Evolutionary conservation across 1,140 invertebrate genomes (phyloP).

Genomic region (Conus ventricosus): DNA sequence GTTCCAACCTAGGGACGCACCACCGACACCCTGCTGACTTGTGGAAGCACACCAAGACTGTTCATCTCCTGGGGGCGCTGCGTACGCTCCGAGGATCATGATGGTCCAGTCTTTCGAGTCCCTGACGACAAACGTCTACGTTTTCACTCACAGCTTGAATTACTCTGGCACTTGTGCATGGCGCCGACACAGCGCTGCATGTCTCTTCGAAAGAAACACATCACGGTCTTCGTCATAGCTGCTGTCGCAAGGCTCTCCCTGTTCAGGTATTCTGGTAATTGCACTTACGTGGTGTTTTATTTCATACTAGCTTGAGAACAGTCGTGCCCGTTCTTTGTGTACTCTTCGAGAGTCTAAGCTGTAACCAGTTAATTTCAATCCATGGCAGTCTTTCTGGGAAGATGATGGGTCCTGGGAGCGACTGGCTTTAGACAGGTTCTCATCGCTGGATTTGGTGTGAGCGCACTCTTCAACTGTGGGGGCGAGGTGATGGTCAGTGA

Average conservation of each 20-base stretch:
- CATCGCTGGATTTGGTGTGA: not conserved
- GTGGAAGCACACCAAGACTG: not conserved
- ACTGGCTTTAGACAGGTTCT: not conserved
- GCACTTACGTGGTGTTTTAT: not conserved
- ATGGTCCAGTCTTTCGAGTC: not conserved
- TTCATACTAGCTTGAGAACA: not conserved
- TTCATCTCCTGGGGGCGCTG: not conserved
- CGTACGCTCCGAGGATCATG: not conserved
- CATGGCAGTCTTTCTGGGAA: not conserved
- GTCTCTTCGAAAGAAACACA: not conserved
- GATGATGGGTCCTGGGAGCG: not conserved
- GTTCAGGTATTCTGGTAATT: not conserved
- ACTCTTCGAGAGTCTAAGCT: not conserved
- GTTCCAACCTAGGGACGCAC: not conserved
- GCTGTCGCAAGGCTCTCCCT: not conserved
- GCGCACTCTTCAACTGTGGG: not conserved
- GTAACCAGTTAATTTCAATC: not conserved
- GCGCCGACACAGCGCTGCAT: not conserved
- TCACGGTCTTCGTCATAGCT: not conserved
- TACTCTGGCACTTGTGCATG: not conserved
- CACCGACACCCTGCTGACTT: not conserved
- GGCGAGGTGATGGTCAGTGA: slow-evolving; percentile 10
- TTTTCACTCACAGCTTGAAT: not conserved
- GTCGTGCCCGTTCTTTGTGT: not conserved
- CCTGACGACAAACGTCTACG: not conserved